These are phyloP conservation scores for Leptodactylus fuscus DNA, from an alignment of 2,113 vertebrate species.

Conservation along the genomic window DNA sequence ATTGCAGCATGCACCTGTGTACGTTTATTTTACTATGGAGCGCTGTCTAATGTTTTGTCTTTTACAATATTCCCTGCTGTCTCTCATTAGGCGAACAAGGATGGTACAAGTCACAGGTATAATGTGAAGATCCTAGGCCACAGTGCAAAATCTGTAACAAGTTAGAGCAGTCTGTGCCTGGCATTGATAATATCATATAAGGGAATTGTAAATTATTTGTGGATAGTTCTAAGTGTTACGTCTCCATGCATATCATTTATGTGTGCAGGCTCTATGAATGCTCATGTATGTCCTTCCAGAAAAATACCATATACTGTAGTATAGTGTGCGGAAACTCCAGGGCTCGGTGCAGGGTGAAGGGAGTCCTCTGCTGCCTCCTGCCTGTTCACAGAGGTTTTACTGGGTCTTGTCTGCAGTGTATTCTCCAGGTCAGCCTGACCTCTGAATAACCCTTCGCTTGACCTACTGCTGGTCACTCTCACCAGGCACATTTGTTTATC, in stretches of 20 bases:
- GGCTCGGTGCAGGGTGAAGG: background rate
- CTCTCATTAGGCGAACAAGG: background rate
- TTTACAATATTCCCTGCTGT: too few relatives aligned
- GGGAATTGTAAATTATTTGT: background rate
- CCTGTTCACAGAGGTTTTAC: background rate
- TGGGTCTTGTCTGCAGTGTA: constrained; percentile 57
- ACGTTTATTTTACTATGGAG: too few relatives aligned
- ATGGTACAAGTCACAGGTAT: background rate
- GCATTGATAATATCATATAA: too few relatives aligned
- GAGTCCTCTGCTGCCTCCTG: constrained; percentile 43
- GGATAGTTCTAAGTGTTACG: background rate
- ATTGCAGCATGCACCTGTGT: too few relatives aligned
- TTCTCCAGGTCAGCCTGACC: constrained; percentile 85
- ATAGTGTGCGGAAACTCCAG: too few relatives aligned
- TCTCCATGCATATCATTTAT: background rate
- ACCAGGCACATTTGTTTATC: constrained; percentile 82
- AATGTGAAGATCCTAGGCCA: too few relatives aligned
- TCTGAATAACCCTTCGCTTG: constrained; percentile 83
- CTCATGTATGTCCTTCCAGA: background rate
- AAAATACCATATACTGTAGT: background rate
- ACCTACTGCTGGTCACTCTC: constrained; percentile 83
- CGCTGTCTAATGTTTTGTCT: too few relatives aligned
- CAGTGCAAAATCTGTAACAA: too few relatives aligned
- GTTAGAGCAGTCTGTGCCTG: background rate
- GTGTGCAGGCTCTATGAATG: background rate